Conservation (phyloP, 2,797 vertebrate species). For the Pseudomugil gertrudae region DNA sequence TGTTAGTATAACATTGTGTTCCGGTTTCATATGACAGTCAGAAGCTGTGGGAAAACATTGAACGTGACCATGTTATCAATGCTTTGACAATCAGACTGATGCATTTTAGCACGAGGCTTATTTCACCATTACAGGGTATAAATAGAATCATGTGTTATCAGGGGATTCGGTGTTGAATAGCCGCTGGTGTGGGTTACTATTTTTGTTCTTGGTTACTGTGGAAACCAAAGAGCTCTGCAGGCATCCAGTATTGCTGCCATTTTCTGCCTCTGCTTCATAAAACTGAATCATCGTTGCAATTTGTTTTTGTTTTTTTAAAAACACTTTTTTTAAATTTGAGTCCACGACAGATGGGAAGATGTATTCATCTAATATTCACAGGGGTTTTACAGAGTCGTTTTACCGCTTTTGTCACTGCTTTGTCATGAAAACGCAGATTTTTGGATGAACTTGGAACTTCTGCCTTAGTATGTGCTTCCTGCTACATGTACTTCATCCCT, state of each 20-base stretch:
- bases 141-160: conserved; percentile 73
- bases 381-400: conserved; percentile 17
- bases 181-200: conserved; percentile 79
- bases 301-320: neutral
- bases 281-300: conserved; percentile 36
- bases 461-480: neutral
- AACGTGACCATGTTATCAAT: conserved; percentile 47
- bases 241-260: conserved; percentile 71
- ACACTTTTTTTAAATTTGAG: neutral
- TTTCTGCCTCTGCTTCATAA: conserved; percentile 62
- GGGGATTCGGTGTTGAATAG: conserved; percentile 74
- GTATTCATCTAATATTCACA: conserved; percentile 8
- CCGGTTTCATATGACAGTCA: conserved; percentile 6
- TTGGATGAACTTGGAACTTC: neutral
- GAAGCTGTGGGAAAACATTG: conserved; percentile 29
- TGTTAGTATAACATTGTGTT: neutral
- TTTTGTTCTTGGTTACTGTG: conserved; percentile 83
- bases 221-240: conserved; percentile 79
- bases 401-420: conserved; percentile 1
- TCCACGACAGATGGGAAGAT: conserved; percentile 18
- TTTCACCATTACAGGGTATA: conserved; percentile 64
- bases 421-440: neutral
- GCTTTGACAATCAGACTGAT: conserved; percentile 57
- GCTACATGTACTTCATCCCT: neutral
- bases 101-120: conserved; percentile 44